phyloP scores from a whole-genome alignment of 2,888 invertebrate genomes.

The Holacanthella duospinosa region DNA sequence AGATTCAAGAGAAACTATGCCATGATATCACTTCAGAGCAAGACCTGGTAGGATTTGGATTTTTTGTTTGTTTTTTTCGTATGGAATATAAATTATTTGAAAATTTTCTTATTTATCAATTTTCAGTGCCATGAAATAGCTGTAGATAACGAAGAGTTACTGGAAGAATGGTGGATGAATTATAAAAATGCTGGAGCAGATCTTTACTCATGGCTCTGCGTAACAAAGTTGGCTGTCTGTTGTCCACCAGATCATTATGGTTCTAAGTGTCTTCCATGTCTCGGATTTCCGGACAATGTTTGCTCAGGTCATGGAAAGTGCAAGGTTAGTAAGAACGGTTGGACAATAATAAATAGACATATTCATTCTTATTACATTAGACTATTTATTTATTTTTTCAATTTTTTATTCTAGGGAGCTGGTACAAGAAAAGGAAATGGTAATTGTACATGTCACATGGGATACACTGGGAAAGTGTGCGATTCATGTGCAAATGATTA shows the following conservation, averaged over 20 bases:
- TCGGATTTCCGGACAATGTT: constrained; percentile 58
- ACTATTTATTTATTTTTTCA: neutral
- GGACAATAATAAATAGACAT: too few species aligned
- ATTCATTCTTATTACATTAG: neutral
- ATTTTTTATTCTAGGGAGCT: constrained; percentile 51
- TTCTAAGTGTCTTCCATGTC: constrained; percentile 65
- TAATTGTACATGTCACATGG: constrained; percentile 70
- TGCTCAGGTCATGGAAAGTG: constrained; percentile 77
- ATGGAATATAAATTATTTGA: neutral
- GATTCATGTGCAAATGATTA: constrained; percentile 62
- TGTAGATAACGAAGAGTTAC: constrained; percentile 65
- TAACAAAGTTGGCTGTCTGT: constrained; percentile 63
- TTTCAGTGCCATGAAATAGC: constrained; percentile 70
- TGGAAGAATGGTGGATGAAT: constrained; percentile 84
- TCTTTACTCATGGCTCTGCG: constrained; percentile 64
- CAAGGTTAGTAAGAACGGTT: too few species aligned
- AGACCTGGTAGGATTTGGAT: constrained; percentile 44
- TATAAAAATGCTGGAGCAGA: constrained; percentile 53
- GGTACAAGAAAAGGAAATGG: constrained; percentile 91
- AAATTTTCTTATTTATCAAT: too few species aligned
- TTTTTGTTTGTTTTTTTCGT: too few species aligned
- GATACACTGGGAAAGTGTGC: constrained; percentile 69
- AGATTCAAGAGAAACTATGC: constrained; percentile 81
- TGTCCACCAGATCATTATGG: constrained; percentile 79
- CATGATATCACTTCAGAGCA: constrained; percentile 59